These are phyloP conservation scores for Hyperoplus lanceolatus DNA, from an alignment of 2,797 vertebrate species.

Conservation along the genomic window DNA sequence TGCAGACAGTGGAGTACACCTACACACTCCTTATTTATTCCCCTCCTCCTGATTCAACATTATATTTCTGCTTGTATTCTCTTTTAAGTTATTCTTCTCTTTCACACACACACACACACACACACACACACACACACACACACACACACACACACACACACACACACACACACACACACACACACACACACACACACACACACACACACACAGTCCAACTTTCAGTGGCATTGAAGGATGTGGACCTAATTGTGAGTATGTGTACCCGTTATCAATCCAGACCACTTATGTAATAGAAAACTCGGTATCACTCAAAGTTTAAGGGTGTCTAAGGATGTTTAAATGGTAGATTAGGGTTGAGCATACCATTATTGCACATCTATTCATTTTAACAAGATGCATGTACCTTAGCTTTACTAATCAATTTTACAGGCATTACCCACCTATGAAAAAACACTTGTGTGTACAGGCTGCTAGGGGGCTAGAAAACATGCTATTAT, in stretches of 20 bases:
- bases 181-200: background rate
- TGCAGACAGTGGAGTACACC: constrained; percentile 68
- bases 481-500: constrained; percentile 5
- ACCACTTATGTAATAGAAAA: background rate
- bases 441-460: constrained; percentile 2
- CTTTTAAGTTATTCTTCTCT: background rate
- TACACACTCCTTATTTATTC: constrained; percentile 69
- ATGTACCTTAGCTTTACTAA: constrained; percentile 5
- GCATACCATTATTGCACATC: constrained; percentile 1
- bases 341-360: background rate
- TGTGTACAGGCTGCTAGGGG: constrained; percentile 3
- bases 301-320: background rate
- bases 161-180: background rate
- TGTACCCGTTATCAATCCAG: background rate
- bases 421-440: background rate
- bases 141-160: background rate
- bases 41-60: constrained; percentile 48
- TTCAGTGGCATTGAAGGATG: constrained; percentile 19
- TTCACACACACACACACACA: background rate
- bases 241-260: background rate
- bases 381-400: constrained; percentile 7
- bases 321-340: background rate
- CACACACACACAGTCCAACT: constrained; percentile 13
- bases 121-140: background rate
- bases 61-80: constrained; percentile 21